Percentiles rank a stretch among this genome's conserved stretches.
Evolutionary conservation across 2,797 vertebrate species (phyloP).

Genomic region (Spondyliosoma cantharus): DNA sequence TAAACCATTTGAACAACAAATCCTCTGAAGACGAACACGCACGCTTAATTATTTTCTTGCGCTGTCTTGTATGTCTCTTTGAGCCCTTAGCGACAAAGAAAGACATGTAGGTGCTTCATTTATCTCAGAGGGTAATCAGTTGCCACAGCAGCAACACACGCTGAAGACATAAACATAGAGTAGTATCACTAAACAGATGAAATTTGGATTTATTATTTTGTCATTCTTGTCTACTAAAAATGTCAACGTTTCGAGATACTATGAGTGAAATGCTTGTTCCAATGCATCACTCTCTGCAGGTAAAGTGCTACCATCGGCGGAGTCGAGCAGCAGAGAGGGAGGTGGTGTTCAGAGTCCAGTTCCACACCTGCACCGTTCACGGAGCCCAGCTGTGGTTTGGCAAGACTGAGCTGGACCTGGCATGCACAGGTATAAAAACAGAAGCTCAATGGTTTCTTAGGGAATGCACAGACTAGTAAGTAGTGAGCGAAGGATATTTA

Average conservation of each 20-base stretch:
- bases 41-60: constrained; percentile 21
- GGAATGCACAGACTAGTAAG: background rate
- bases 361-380: constrained; percentile 93
- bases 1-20: constrained; percentile 31
- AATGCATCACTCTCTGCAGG: constrained; percentile 76
- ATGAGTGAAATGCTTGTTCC: background rate
- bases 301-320: constrained; percentile 91
- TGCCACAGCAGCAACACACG: constrained; percentile 16
- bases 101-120: constrained; percentile 4
- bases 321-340: constrained; percentile 85
- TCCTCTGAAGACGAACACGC: constrained; percentile 4
- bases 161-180: background rate
- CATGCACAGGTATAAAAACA: constrained; percentile 85
- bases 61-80: constrained; percentile 20
- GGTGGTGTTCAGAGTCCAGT: constrained; percentile 91
- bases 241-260: background rate
- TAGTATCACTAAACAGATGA: background rate
- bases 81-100: constrained; percentile 11
- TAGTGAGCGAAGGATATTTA: background rate
- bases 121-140: constrained; percentile 1
- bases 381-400: constrained; percentile 90
- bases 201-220: background rate
- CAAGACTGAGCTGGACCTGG: constrained; percentile 91
- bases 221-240: background rate
- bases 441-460: background rate